Evolutionary conservation across 2,888 invertebrate genomes (phyloP).

Genomic region (Nysson spinosus): DNA sequence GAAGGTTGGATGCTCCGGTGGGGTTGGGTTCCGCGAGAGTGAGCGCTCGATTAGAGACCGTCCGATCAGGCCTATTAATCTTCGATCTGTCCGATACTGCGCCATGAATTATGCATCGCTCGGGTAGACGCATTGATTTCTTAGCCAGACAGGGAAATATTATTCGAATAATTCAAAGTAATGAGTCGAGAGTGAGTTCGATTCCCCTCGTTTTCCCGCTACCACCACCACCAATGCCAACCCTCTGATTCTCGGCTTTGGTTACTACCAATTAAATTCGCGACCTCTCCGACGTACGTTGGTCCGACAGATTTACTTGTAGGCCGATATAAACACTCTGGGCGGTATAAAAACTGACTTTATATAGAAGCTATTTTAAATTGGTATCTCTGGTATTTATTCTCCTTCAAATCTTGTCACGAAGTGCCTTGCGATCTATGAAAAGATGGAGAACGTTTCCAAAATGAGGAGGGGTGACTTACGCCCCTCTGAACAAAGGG

Average conservation of each 20-base stretch:
- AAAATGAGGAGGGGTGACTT: too few species aligned
- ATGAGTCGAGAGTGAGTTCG: slow-evolving; percentile 61
- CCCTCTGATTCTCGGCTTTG: slow-evolving; percentile 2
- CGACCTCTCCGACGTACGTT: too few species aligned
- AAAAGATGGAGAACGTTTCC: too few species aligned
- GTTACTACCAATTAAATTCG: too few species aligned
- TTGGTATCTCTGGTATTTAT: too few species aligned
- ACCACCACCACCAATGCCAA: not conserved
- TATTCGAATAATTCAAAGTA: slow-evolving; percentile 75
- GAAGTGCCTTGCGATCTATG: too few species aligned
- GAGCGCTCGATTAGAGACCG: slow-evolving; percentile 67
- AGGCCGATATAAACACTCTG: too few species aligned
- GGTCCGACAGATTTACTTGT: too few species aligned
- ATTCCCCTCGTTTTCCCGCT: not conserved
- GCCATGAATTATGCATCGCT: slow-evolving; percentile 73
- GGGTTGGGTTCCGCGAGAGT: slow-evolving; percentile 31
- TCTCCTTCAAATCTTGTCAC: too few species aligned
- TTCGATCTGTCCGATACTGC: slow-evolving; percentile 69
- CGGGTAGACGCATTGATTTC: slow-evolving; percentile 73
- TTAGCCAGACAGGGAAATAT: slow-evolving; percentile 71
- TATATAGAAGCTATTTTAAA: too few species aligned
- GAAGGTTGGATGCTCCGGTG: slow-evolving; percentile 28
- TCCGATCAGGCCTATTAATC: slow-evolving; percentile 71
- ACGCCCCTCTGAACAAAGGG: too few species aligned
- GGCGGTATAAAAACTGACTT: too few species aligned